phyloP scores from a whole-genome alignment of 2,888 invertebrate genomes.

The Tinea trinotella region DNA sequence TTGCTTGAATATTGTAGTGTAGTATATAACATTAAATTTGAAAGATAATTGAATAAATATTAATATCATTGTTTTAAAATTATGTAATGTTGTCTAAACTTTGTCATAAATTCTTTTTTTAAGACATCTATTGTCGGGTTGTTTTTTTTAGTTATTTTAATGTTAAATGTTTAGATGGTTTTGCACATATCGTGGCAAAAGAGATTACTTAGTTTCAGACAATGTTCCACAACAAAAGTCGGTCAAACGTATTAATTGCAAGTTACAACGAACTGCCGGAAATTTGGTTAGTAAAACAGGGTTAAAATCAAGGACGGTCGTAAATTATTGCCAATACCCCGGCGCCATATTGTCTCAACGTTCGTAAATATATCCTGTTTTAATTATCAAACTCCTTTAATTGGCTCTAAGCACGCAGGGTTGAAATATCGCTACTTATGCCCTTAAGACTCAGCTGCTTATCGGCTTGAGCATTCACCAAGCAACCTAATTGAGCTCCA shows the following conservation, averaged over 20 bases:
- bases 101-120: too few species aligned
- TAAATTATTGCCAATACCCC: constrained; percentile 48
- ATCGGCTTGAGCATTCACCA: constrained; percentile 13
- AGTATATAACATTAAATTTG: too few species aligned
- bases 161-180: too few species aligned
- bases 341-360: constrained; percentile 58
- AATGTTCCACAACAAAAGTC: constrained; percentile 24
- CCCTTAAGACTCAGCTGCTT: constrained; percentile 13
- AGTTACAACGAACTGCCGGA: constrained; percentile 23
- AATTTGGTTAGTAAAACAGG: constrained; percentile 38
- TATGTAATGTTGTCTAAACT: too few species aligned
- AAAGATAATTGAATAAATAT: too few species aligned
- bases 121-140: too few species aligned
- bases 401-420: constrained; percentile 50
- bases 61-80: too few species aligned
- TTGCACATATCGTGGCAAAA: too few species aligned
- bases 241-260: constrained; percentile 22
- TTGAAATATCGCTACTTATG: constrained; percentile 2
- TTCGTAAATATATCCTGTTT: constrained; percentile 63
- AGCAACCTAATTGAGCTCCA: constrained; percentile 27
- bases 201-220: too few species aligned
- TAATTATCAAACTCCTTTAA: constrained; percentile 59
- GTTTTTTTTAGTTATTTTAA: too few species aligned
- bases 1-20: background rate
- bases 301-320: constrained; percentile 58